These are phyloP conservation scores for Apeira syringaria DNA, from an alignment of 2,888 invertebrate genomes.

Conservation along the genomic window DNA sequence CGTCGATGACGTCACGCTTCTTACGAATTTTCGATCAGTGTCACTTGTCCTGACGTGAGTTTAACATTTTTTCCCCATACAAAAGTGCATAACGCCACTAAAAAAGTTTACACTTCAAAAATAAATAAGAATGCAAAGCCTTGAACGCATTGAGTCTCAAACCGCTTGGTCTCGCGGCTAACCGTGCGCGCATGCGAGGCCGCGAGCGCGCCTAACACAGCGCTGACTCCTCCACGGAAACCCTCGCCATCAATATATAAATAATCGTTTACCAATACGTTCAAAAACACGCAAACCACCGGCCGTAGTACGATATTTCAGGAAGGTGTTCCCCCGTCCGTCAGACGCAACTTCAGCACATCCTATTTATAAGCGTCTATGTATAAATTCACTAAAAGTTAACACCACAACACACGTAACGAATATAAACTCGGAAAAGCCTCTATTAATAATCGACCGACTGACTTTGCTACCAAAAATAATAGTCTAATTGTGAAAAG, in stretches of 20 bases:
- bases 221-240: slow-evolving; percentile 45
- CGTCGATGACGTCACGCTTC: too few species aligned
- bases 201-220: slow-evolving; percentile 28
- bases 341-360: slow-evolving; percentile 83
- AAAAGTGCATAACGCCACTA: too few species aligned
- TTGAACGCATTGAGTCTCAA: too few species aligned
- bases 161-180: neutral
- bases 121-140: too few species aligned
- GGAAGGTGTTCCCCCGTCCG: slow-evolving; percentile 84
- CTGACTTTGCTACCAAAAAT: slow-evolving; percentile 85
- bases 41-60: too few species aligned
- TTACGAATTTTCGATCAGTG: too few species aligned
- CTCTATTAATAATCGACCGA: slow-evolving; percentile 85
- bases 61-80: too few species aligned
- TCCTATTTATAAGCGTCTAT: slow-evolving; percentile 84
- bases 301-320: slow-evolving; percentile 83
- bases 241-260: slow-evolving; percentile 78
- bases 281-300: slow-evolving; percentile 80
- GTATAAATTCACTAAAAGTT: slow-evolving; percentile 84
- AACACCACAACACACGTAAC: slow-evolving; percentile 84
- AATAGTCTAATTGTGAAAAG: slow-evolving; percentile 85
- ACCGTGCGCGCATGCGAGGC: slow-evolving; percentile 12
- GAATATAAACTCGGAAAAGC: slow-evolving; percentile 84
- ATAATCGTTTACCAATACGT: slow-evolving; percentile 83
- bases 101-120: too few species aligned